Evolutionary conservation across 92 coral and sea anemone species (phyloP), one percentile per base, ranked within the genome.

Genomic region (Porites evermanni): DNA sequence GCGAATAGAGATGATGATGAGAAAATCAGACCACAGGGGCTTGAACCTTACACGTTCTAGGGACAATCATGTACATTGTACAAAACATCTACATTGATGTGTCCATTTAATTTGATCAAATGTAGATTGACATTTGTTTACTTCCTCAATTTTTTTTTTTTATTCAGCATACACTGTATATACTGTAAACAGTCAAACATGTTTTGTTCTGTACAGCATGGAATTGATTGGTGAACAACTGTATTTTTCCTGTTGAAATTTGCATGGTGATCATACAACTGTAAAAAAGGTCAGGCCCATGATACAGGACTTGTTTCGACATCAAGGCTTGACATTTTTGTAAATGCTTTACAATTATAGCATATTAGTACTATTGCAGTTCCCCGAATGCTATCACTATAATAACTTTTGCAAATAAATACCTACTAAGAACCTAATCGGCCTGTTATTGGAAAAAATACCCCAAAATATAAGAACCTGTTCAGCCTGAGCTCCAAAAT

Each of bases 11-110:
- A 70, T 9, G 74, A 70, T 18, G 69, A 59, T 54, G 81, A 77
- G 69, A 59, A 77, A 50, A 77, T 80, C 2, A 80, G 32, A 52
- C 84, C 84, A 79, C 84, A 80, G 77, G 90, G 87, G 19, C 87
- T 87, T 17, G 90, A 61, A 24, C 70, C 54, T 80, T 80, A 61
- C 72, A 80, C 67, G 18, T 65, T 80, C 19, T 65, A 67, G 72
- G 21, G 72, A 68, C 72, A 68, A 68, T 68, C 72, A 68, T 29
- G 32, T 29, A 29, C 32, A 29, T 29, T 68, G 72, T 68, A 20
- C 26, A 4, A 20, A 7, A 65, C 70, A 65, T 65, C 70, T 0
- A 65, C 20, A 65, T 65, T 65, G 20, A 65, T 18, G 20, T 65
- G 72, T 68, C 72, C 72, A 68, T 23, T 68, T 68, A 68, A 80